A percentile compares a stretch with the other conserved stretches of the same genome.
Conservation (phyloP, 2,797 vertebrate species). For the Alcedo quadribrachys region DNA sequence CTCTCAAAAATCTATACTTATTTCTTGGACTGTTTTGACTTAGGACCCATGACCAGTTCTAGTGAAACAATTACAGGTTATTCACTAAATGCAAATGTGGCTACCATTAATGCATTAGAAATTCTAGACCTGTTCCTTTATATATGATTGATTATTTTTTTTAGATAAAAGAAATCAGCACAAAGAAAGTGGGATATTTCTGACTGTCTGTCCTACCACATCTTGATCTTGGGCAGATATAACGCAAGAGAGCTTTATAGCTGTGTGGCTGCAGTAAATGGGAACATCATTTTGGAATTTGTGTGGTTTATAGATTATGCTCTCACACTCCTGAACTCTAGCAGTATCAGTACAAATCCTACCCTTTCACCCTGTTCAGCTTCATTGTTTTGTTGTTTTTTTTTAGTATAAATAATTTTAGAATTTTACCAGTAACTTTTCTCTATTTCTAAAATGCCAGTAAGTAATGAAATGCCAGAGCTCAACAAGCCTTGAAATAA, state of each 20-base stretch:
- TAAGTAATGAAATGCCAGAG: neutral
- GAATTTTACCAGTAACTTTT: neutral
- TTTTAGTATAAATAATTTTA: neutral
- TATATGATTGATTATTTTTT: neutral
- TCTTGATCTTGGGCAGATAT: neutral
- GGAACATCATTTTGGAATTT: neutral
- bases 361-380: neutral
- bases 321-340: neutral
- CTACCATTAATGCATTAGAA: neutral
- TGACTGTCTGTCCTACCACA: neutral
- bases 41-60: neutral
- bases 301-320: neutral
- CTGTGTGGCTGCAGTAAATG: neutral
- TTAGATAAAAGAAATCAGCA: neutral
- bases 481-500: neutral
- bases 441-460: neutral
- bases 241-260: neutral
- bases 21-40: neutral
- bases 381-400: neutral
- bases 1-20: neutral
- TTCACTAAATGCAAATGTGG: neutral
- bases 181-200: neutral
- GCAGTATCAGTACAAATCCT: neutral
- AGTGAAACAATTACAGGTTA: neutral
- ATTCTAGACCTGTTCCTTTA: neutral